phyloP scores from a whole-genome alignment of 2,797 vertebrate species.

The Helicolenus hilgendorfi region DNA sequence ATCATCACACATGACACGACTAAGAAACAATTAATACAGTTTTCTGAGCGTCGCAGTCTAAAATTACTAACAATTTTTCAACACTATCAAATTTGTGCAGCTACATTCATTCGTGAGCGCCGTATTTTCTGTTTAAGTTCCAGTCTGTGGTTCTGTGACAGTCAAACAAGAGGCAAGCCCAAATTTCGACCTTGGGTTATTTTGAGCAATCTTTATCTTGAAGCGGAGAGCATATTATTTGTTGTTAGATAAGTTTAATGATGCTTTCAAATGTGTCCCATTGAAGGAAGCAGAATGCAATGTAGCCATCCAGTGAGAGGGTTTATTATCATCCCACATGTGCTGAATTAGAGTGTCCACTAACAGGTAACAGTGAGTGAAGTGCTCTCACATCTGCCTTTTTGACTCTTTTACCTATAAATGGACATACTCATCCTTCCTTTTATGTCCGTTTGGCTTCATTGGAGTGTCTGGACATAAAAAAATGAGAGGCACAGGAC shows the following conservation, averaged over 20 bases:
- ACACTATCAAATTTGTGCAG: too few relatives aligned
- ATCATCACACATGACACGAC: not conserved
- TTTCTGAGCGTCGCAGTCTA: too few relatives aligned
- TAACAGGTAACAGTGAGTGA: not conserved
- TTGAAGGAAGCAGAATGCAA: not conserved
- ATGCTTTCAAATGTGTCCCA: not conserved
- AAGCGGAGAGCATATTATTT: not conserved
- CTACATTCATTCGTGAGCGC: too few relatives aligned
- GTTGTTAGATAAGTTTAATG: not conserved
- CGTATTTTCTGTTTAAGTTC: not conserved
- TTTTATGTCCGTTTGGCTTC: not conserved
- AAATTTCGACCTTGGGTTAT: not conserved
- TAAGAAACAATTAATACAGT: too few relatives aligned
- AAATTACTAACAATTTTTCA: too few relatives aligned
- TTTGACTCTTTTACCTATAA: not conserved
- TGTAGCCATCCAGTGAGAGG: not conserved
- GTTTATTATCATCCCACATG: not conserved
- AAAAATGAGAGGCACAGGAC: not conserved
- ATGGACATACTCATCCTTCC: slow-evolving; percentile 3
- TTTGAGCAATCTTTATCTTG: not conserved
- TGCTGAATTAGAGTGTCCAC: slow-evolving; percentile 17
- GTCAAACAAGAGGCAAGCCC: not conserved
- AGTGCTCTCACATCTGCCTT: not conserved
- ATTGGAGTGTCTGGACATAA: not conserved
- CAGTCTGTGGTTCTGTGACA: not conserved